Percentiles rank a stretch among this genome's conserved stretches.
Conservation (phyloP, 2,888 invertebrate genomes). For the Zelleria hepariella region DNA sequence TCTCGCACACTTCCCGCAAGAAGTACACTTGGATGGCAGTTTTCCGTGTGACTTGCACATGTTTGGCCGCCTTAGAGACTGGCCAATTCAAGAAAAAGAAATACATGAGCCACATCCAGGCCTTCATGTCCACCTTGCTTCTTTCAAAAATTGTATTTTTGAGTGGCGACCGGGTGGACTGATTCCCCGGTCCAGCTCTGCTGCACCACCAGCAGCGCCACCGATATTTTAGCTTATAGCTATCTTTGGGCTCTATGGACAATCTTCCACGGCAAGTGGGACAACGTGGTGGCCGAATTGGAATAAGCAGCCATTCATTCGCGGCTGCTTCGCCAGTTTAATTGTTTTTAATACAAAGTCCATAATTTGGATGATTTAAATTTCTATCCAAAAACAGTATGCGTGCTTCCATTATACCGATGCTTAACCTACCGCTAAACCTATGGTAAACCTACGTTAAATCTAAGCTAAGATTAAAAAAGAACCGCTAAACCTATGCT, state of each 20-base stretch:
- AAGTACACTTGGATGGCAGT: not conserved
- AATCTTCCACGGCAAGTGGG: not conserved
- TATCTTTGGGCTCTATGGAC: not conserved
- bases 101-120: not conserved
- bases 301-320: not conserved
- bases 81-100: not conserved
- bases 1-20: not conserved
- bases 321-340: too few species aligned
- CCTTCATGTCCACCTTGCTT: not conserved
- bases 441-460: too few species aligned
- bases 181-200: not conserved
- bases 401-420: too few species aligned
- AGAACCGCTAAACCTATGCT: too few species aligned
- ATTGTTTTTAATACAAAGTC: too few species aligned
- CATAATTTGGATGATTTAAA: too few species aligned
- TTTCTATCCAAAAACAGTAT: too few species aligned
- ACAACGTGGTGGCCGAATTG: not conserved
- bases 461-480: too few species aligned
- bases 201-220: not conserved
- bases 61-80: not conserved
- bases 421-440: too few species aligned
- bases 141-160: not conserved
- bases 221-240: not conserved
- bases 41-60: not conserved
- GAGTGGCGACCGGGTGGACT: not conserved